phyloP scores from a whole-genome alignment of 2,113 vertebrate genomes.

The Catharus bicknelli region DNA sequence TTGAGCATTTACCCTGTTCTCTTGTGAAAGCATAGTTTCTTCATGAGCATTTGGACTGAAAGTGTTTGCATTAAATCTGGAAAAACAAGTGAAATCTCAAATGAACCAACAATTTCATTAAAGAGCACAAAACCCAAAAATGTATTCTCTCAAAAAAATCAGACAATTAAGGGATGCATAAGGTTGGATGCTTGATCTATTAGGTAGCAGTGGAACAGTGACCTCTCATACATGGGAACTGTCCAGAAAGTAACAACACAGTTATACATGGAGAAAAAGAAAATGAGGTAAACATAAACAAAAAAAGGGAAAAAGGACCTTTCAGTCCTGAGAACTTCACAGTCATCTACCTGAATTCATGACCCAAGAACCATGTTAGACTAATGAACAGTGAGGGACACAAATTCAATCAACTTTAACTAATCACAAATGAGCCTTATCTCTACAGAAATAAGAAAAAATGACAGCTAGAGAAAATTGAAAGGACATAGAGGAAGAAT shows the following conservation, averaged over 20 bases:
- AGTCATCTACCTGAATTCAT: not conserved
- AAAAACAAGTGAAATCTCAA: not conserved
- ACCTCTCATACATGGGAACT: not conserved
- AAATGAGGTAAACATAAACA: not conserved
- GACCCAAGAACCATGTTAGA: not conserved
- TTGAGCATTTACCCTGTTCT: not conserved
- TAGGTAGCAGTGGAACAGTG: not conserved
- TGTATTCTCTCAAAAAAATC: not conserved
- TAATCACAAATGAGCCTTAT: not conserved
- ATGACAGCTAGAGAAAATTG: not conserved
- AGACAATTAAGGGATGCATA: not conserved
- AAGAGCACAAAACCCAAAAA: not conserved
- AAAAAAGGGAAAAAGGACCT: not conserved
- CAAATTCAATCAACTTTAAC: not conserved
- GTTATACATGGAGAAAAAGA: not conserved
- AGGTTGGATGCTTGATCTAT: not conserved
- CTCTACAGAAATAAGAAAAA: not conserved
- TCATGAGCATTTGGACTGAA: not conserved
- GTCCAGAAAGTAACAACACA: not conserved
- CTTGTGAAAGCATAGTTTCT: not conserved
- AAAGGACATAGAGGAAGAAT: not conserved
- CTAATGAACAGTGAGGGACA: not conserved
- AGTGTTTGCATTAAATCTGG: not conserved
- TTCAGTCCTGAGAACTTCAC: not conserved
- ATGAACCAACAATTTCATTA: not conserved